Percentiles rank a stretch among this genome's conserved stretches.
These are phyloP conservation scores for Crenichthys baileyi DNA, from an alignment of 2,797 vertebrate species.

Conservation along the genomic window DNA sequence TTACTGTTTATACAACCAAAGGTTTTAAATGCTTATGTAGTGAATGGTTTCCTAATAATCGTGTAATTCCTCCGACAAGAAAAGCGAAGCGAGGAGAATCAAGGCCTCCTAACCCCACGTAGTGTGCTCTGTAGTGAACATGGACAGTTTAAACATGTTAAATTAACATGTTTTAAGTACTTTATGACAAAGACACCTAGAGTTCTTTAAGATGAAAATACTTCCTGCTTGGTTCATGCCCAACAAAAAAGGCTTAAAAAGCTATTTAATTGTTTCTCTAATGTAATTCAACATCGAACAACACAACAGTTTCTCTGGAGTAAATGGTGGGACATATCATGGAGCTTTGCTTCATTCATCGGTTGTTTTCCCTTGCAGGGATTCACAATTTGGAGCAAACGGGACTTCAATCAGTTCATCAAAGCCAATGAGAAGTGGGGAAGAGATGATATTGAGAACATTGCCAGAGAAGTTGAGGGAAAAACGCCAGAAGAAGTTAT, in stretches of 20 bases:
- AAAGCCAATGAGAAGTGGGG: constrained; percentile 99
- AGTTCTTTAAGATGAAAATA: too few relatives aligned
- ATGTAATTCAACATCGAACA: background rate
- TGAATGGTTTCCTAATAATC: too few relatives aligned
- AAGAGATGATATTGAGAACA: constrained; percentile 98
- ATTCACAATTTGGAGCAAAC: constrained; percentile 99
- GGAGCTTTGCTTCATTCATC: background rate
- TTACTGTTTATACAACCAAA: too few relatives aligned
- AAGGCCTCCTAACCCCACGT: too few relatives aligned
- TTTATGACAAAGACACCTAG: too few relatives aligned
- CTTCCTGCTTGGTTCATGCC: too few relatives aligned
- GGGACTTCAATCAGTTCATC: constrained; percentile 99
- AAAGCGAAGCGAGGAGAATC: too few relatives aligned
- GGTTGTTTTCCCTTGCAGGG: constrained; percentile 77
- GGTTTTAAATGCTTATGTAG: too few relatives aligned
- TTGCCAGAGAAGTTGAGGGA: constrained; percentile 97
- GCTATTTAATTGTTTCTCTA: background rate
- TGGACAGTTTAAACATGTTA: too few relatives aligned
- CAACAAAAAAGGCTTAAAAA: background rate
- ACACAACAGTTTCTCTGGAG: background rate
- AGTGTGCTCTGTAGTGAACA: too few relatives aligned
- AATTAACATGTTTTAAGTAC: too few relatives aligned
- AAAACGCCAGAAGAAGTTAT: constrained; percentile 99
- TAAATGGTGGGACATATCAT: background rate
- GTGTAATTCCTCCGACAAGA: too few relatives aligned